A percentile compares a stretch with the other conserved stretches of the same genome.
Conservation (phyloP, 2,888 invertebrate genomes). For the Agonopterix alstromeriana region DNA sequence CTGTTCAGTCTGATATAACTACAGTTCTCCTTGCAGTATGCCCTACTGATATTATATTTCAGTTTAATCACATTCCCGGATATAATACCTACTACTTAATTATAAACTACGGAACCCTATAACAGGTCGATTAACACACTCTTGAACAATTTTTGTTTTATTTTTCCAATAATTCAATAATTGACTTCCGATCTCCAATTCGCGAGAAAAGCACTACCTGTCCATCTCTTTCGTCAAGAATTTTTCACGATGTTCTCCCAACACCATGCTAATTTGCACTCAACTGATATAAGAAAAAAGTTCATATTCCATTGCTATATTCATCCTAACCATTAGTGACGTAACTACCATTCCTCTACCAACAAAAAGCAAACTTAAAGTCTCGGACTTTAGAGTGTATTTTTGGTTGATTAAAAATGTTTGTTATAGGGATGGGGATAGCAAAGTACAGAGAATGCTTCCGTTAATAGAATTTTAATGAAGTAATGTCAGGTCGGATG, state of each 20-base stretch:
- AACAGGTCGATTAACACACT: background rate
- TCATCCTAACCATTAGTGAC: background rate
- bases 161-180: conserved; percentile 28
- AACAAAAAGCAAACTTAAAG: conserved; percentile 10
- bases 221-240: conserved; percentile 37
- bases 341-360: conserved; percentile 5
- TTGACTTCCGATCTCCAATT: conserved; percentile 56
- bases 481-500: conserved; percentile 65
- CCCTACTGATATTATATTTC: too few relatives aligned
- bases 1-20: too few relatives aligned
- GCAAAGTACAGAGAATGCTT: conserved; percentile 61
- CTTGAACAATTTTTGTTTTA: conserved; percentile 20
- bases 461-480: conserved; percentile 76
- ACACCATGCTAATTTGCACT: conserved; percentile 20
- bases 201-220: conserved; percentile 41
- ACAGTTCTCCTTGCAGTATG: too few relatives aligned
- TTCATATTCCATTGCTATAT: conserved; percentile 11
- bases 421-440: conserved; percentile 8
- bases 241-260: conserved; percentile 26
- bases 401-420: conserved; percentile 14
- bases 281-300: conserved; percentile 10
- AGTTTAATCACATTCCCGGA: too few relatives aligned
- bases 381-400: conserved; percentile 9
- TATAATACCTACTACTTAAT: too few relatives aligned
- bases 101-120: background rate